phyloP scores from a whole-genome alignment of 2,797 vertebrate genomes.

The Chrysocyon brachyurus region DNA sequence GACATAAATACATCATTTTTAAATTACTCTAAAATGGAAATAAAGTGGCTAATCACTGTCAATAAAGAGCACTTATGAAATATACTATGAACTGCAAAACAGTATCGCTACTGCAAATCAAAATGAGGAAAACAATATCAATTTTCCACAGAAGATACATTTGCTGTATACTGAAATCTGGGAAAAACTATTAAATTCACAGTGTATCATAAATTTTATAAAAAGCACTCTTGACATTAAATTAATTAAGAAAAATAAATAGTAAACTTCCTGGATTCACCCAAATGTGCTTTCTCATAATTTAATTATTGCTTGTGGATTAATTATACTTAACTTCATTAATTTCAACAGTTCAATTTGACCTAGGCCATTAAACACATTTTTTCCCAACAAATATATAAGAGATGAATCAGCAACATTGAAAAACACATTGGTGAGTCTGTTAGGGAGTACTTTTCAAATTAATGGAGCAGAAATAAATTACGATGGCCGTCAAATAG shows the following conservation, averaged over 20 bases:
- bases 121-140: slow-evolving; percentile 35
- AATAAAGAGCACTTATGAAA: background rate
- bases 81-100: background rate
- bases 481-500: background rate
- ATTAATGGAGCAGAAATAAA: slow-evolving; percentile 61
- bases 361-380: slow-evolving; percentile 34
- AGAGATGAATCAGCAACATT: background rate
- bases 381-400: background rate
- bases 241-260: slow-evolving; percentile 67
- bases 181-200: background rate
- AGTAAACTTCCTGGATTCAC: slow-evolving; percentile 27
- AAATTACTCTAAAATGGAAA: slow-evolving; percentile 41
- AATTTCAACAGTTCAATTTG: slow-evolving; percentile 47
- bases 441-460: background rate
- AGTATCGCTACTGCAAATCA: background rate
- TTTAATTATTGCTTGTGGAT: slow-evolving; percentile 47
- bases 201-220: slow-evolving; percentile 31
- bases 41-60: background rate
- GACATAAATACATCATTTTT: slow-evolving; percentile 18
- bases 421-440: background rate
- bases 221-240: slow-evolving; percentile 42
- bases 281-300: slow-evolving; percentile 43
- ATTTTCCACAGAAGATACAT: background rate
- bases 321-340: slow-evolving; percentile 70
- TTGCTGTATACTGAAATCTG: slow-evolving; percentile 39